phyloP scores from a whole-genome alignment of 2,113 vertebrate species.

The Grammomys dolichurus region DNA sequence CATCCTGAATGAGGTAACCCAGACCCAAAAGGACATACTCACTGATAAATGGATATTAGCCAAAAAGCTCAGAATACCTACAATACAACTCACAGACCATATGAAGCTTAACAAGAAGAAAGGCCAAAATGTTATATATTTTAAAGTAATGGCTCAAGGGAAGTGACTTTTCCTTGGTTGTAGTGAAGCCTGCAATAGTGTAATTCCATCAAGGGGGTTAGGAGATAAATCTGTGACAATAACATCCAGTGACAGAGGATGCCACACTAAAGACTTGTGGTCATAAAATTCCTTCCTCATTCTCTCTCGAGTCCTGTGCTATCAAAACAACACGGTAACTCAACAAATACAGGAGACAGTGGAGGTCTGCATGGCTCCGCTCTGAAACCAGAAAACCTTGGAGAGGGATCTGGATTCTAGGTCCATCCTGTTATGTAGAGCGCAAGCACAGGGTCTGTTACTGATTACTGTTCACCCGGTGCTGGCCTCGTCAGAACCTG shows the following conservation, averaged over 20 bases:
- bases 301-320: neutral
- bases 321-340: neutral
- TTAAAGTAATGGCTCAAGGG: constrained; percentile 36
- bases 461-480: neutral
- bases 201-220: neutral
- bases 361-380: neutral
- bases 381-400: neutral
- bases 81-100: too few species aligned
- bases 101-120: too few species aligned
- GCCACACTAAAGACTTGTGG: neutral
- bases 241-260: neutral
- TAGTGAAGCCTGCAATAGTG: neutral
- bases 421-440: neutral
- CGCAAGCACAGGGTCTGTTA: neutral
- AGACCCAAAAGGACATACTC: too few species aligned
- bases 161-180: neutral
- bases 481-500: neutral
- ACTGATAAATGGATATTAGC: too few species aligned
- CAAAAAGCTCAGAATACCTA: too few species aligned
- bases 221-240: too few species aligned
- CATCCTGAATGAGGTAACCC: too few species aligned
- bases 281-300: neutral
- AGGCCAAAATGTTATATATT: neutral
- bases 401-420: neutral
- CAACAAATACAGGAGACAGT: neutral